These are phyloP conservation scores for Lerema accius DNA, from an alignment of 1,140 invertebrate species.

Conservation along the genomic window DNA sequence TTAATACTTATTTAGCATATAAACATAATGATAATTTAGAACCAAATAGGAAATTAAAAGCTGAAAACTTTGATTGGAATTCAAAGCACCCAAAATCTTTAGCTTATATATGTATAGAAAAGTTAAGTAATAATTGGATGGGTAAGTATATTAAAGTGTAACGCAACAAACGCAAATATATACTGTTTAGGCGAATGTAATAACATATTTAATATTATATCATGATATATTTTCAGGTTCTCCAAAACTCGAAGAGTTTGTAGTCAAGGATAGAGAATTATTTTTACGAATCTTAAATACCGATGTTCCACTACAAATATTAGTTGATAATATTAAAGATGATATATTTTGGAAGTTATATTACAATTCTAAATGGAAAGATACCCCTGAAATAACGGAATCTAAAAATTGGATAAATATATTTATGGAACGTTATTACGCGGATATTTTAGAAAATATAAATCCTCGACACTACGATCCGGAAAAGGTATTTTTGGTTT, in stretches of 20 bases:
- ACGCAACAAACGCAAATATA: background rate
- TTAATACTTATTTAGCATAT: slow-evolving; percentile 68
- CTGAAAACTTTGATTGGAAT: slow-evolving; percentile 75
- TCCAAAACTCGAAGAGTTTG: slow-evolving; percentile 59
- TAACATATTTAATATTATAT: too few relatives aligned
- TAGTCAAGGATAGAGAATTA: slow-evolving; percentile 73
- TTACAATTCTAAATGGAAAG: slow-evolving; percentile 69
- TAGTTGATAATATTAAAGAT: slow-evolving; percentile 76
- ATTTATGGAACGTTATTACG: slow-evolving; percentile 76
- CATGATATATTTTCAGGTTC: slow-evolving; percentile 50
- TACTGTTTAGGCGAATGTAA: too few relatives aligned
- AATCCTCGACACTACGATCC: slow-evolving; percentile 79
- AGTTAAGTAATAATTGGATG: slow-evolving; percentile 70
- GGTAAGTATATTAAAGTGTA: slow-evolving; percentile 49
- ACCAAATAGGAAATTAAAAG: slow-evolving; percentile 56
- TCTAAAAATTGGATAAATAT: slow-evolving; percentile 76
- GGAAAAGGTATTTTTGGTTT: slow-evolving; percentile 64
- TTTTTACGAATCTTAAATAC: slow-evolving; percentile 76
- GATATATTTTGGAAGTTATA: slow-evolving; percentile 81
- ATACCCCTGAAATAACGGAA: slow-evolving; percentile 50
- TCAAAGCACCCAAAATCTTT: slow-evolving; percentile 64
- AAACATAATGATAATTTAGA: slow-evolving; percentile 51
- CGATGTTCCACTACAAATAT: slow-evolving; percentile 70
- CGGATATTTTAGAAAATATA: slow-evolving; percentile 78
- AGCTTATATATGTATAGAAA: slow-evolving; percentile 68